Evolutionary conservation across 2,888 invertebrate species (phyloP).

Genomic region (Argyresthia albistria): DNA sequence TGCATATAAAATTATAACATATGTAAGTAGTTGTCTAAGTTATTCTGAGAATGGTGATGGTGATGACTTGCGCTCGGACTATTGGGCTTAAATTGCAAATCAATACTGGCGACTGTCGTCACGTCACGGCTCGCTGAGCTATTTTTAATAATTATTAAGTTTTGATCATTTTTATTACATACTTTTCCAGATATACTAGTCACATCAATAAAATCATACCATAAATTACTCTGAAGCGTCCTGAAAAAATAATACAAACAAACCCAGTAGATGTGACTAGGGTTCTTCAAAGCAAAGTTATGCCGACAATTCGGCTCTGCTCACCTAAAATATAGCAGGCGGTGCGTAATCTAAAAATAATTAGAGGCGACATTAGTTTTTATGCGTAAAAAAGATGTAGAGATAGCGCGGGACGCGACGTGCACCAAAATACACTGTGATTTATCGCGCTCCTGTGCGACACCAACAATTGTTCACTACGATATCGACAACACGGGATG

Average conservation of each 20-base stretch:
- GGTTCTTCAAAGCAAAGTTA: constrained; percentile 68
- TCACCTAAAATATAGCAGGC: constrained; percentile 65
- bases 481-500: constrained; percentile 39
- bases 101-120: no score
- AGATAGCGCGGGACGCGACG: constrained; percentile 37
- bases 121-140: no score
- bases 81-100: no score
- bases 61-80: no score
- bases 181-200: no score
- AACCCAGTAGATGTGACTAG: no score
- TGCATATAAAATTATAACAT: no score
- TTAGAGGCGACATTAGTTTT: constrained; percentile 71
- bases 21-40: no score
- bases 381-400: constrained; percentile 66
- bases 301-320: constrained; percentile 68
- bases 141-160: no score
- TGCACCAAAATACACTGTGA: constrained; percentile 63
- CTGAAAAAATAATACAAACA: constrained; percentile 47
- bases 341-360: constrained; percentile 72
- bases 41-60: no score
- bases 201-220: constrained; percentile 13
- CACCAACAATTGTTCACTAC: constrained; percentile 48
- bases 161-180: no score
- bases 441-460: constrained; percentile 47
- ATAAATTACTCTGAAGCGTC: constrained; percentile 62